A percentile compares a stretch with the other conserved stretches of the same genome.
Conservation (phyloP, 1,140 invertebrate species). For the Ceratina calcarata region DNA sequence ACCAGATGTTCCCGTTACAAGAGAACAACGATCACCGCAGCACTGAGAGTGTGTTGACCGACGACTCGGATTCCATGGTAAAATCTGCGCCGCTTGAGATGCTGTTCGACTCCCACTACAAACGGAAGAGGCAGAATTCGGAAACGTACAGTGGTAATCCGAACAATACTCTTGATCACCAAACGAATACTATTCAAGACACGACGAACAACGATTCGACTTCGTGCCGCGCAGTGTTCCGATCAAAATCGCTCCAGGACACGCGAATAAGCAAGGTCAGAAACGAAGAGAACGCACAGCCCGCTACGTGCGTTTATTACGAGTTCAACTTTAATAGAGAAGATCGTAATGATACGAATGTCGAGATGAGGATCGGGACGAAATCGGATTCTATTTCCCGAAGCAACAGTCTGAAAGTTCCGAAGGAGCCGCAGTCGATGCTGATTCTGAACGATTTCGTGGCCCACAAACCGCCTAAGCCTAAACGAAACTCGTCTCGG, state of each 20-base stretch:
- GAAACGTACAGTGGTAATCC: constrained; percentile 72
- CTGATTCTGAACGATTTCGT: constrained; percentile 76
- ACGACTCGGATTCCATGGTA: constrained; percentile 82
- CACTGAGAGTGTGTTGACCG: constrained; percentile 79
- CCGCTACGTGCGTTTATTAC: constrained; percentile 68
- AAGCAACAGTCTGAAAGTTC: constrained; percentile 63
- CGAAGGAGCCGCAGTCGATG: constrained; percentile 71
- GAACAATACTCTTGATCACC: constrained; percentile 54
- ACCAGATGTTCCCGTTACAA: constrained; percentile 75
- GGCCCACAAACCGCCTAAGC: constrained; percentile 80
- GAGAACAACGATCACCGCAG: constrained; percentile 74
- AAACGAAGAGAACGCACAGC: constrained; percentile 60
- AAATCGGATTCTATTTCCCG: constrained; percentile 54
- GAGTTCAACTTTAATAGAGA: constrained; percentile 67
- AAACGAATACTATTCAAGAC: constrained; percentile 16
- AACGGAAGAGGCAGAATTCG: constrained; percentile 72
- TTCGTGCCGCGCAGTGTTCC: constrained; percentile 69
- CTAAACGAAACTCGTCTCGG: constrained; percentile 72
- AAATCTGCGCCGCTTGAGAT: constrained; percentile 88
- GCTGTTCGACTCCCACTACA: constrained; percentile 82
- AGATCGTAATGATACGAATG: constrained; percentile 49
- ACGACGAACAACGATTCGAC: constrained; percentile 17
- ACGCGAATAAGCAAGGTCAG: constrained; percentile 69
- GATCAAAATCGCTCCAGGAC: constrained; percentile 80
- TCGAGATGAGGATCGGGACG: constrained; percentile 33